phyloP scores from a whole-genome alignment of 2,888 invertebrate species.

The Alloplasta piceator region DNA sequence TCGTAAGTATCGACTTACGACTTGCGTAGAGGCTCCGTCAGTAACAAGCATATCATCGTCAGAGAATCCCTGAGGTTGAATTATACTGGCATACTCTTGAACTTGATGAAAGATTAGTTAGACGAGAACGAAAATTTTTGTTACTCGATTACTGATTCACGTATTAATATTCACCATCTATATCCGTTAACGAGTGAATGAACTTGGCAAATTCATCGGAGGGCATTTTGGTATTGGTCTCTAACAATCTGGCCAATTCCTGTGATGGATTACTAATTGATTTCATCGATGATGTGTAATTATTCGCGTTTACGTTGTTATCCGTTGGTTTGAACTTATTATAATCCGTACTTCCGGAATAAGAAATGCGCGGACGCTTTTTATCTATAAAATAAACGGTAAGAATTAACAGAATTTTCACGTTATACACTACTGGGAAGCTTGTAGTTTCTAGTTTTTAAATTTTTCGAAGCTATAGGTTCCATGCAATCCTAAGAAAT shows the following conservation, averaged over 20 bases:
- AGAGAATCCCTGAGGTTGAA: not conserved
- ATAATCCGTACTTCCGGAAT: constrained; percentile 73
- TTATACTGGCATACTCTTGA: not conserved
- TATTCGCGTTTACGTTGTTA: constrained; percentile 44
- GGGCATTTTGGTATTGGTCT: constrained; percentile 68
- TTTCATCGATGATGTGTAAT: constrained; percentile 14
- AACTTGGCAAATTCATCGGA: constrained; percentile 79
- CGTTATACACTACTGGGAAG: too few species aligned
- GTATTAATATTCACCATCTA: constrained; percentile 63
- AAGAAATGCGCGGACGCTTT: constrained; percentile 75
- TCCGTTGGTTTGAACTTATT: constrained; percentile 52
- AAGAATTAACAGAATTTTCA: not conserved
- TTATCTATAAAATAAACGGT: constrained; percentile 66
- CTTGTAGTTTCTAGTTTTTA: too few species aligned
- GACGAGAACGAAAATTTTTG: not conserved
- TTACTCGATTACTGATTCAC: constrained; percentile 31
- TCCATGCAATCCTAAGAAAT: too few species aligned
- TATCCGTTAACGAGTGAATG: constrained; percentile 64
- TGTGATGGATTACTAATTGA: constrained; percentile 69
- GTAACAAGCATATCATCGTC: constrained; percentile 64
- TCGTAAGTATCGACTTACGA: constrained; percentile 56
- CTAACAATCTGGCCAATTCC: constrained; percentile 74
- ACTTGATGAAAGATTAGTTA: not conserved
- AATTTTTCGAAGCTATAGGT: too few species aligned
- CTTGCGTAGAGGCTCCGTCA: constrained; percentile 68